A percentile compares a stretch with the other conserved stretches of the same genome.
Evolutionary conservation across 2,888 invertebrate genomes (phyloP).

Genomic region (Pharmacophagus antenor): DNA sequence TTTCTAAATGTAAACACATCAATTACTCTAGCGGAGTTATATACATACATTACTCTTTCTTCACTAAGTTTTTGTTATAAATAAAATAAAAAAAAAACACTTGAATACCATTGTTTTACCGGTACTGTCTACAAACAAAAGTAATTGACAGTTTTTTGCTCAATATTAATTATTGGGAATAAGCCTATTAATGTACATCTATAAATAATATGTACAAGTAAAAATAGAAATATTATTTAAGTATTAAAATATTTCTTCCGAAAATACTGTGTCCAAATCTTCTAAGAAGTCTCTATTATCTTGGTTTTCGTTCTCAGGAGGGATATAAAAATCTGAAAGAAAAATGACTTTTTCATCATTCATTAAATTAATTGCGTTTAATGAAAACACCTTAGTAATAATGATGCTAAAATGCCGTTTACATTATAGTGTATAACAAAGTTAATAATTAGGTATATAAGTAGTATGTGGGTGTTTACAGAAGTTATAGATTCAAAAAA

Average conservation of each 20-base stretch:
- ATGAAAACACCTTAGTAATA: no score
- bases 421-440: no score
- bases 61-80: no score
- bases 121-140: background rate
- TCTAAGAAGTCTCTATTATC: constrained; percentile 52
- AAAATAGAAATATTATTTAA: background rate
- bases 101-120: no score
- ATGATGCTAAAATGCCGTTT: no score
- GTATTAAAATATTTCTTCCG: constrained; percentile 60
- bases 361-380: no score
- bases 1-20: background rate
- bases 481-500: background rate
- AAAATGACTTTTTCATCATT: no score
- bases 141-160: background rate
- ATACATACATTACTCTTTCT: no score
- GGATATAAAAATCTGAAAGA: constrained; percentile 51
- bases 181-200: background rate
- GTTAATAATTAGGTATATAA: no score
- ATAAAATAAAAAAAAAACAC: no score
- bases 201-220: background rate
- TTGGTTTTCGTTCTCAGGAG: constrained; percentile 36
- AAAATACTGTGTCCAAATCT: constrained; percentile 64
- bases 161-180: background rate
- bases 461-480: no score
- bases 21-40: no score